Conservation (phyloP, 2,888 invertebrate species). For the Tribolium freemani region DNA sequence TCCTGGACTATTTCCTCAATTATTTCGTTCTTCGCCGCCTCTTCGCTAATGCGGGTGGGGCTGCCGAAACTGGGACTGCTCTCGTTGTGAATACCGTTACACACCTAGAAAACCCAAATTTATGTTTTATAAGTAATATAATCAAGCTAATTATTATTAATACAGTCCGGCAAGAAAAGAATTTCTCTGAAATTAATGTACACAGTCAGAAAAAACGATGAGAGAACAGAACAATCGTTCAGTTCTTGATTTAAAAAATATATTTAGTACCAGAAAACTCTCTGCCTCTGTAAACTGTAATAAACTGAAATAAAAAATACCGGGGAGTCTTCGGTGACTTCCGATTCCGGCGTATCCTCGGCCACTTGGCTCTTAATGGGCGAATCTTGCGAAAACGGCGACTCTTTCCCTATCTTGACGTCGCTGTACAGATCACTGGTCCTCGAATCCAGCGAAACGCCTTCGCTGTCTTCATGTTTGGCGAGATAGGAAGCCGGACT, state of each 20-base stretch:
- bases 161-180: no score
- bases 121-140: no score
- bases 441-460: constrained; percentile 70
- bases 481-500: constrained; percentile 69
- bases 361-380: constrained; percentile 63
- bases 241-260: no score
- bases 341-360: constrained; percentile 54
- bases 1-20: constrained; percentile 71
- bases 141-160: no score
- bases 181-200: no score
- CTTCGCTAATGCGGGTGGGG: constrained; percentile 62
- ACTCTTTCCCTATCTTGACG: constrained; percentile 74
- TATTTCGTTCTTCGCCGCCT: constrained; percentile 64
- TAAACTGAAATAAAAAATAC: no score
- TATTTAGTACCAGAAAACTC: no score
- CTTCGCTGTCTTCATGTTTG: constrained; percentile 69
- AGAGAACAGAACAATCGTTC: no score
- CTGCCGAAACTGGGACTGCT: constrained; percentile 65
- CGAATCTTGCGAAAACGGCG: constrained; percentile 70
- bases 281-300: no score
- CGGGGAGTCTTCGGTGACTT: constrained; percentile 42
- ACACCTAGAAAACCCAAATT: constrained; percentile 60
- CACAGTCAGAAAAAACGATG: no score
- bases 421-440: constrained; percentile 75
- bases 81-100: constrained; percentile 67